A percentile compares a stretch with the other conserved stretches of the same genome.
Evolutionary conservation across 1,140 invertebrate species (phyloP).

Genomic region (Prorops nasuta): DNA sequence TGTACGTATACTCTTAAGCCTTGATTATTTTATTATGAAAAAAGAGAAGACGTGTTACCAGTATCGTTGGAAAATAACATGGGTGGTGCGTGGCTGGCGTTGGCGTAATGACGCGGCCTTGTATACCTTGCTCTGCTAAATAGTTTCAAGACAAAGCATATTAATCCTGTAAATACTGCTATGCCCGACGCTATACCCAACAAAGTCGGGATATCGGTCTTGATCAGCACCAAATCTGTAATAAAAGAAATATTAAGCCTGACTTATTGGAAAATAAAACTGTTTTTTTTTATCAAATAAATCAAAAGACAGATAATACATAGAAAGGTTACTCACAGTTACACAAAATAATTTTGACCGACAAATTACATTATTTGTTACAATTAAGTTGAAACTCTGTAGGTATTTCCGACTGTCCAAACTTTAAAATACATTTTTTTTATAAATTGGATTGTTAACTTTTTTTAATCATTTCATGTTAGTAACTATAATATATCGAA

Average conservation of each 20-base stretch:
- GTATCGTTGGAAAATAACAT: slow-evolving; percentile 80
- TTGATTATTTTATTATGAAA: too few species aligned
- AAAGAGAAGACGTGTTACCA: too few species aligned
- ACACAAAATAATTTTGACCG: too few species aligned
- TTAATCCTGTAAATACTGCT: slow-evolving; percentile 76
- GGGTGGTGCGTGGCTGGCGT: slow-evolving; percentile 76
- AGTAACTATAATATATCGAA: too few species aligned
- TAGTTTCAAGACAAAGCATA: slow-evolving; percentile 82
- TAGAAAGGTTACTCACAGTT: too few species aligned
- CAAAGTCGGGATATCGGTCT: slow-evolving; percentile 77
- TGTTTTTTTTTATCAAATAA: background rate
- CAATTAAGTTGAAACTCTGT: too few species aligned
- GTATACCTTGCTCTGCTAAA: slow-evolving; percentile 70
- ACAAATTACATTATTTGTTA: too few species aligned
- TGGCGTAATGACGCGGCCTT: slow-evolving; percentile 73
- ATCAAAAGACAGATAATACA: background rate
- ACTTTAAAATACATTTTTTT: too few species aligned
- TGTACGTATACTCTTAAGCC: too few species aligned
- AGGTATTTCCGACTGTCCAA: too few species aligned
- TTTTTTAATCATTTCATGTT: too few species aligned
- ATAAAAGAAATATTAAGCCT: slow-evolving; percentile 19
- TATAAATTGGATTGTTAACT: too few species aligned
- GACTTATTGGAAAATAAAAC: slow-evolving; percentile 7
- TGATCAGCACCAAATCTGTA: slow-evolving; percentile 76
- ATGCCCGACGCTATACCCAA: slow-evolving; percentile 78